Conservation (phyloP, 2,113 vertebrate genomes). For the Nannospalax galili region DNA sequence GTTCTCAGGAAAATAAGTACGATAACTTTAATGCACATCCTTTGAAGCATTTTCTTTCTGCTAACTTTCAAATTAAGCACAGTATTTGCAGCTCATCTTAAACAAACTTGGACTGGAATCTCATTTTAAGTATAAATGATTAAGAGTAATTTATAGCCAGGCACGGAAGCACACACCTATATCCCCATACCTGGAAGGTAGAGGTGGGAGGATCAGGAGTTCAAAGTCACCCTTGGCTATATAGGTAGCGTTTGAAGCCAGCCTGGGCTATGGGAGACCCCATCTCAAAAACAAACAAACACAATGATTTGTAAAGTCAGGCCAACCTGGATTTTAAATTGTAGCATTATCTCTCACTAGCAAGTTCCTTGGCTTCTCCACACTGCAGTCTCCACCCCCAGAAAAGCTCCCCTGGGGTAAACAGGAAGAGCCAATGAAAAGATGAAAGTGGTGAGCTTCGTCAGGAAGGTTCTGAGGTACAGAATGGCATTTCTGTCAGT, state of each 20-base stretch:
- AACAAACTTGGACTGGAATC: neutral
- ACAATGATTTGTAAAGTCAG: neutral
- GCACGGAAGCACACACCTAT: neutral
- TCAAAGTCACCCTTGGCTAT: neutral
- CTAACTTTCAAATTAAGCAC: neutral
- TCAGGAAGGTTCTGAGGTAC: neutral
- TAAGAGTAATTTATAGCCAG: neutral
- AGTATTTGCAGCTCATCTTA: neutral
- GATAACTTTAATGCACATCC: neutral
- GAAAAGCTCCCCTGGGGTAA: neutral
- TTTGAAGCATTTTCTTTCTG: neutral
- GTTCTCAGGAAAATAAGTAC: neutral
- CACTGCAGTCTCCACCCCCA: neutral
- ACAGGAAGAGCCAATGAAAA: neutral
- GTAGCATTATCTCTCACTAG: neutral
- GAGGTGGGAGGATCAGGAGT: neutral
- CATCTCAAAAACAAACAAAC: neutral
- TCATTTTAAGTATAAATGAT: neutral
- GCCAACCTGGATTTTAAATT: neutral
- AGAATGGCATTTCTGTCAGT: neutral
- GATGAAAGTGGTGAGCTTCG: neutral
- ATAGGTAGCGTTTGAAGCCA: neutral
- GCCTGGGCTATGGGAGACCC: neutral
- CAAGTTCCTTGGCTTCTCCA: neutral
- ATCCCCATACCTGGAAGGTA: neutral